Base-by-base conservation (phyloP, 2,113 vertebrate species). In the Ariopsis seemanni region DNA sequence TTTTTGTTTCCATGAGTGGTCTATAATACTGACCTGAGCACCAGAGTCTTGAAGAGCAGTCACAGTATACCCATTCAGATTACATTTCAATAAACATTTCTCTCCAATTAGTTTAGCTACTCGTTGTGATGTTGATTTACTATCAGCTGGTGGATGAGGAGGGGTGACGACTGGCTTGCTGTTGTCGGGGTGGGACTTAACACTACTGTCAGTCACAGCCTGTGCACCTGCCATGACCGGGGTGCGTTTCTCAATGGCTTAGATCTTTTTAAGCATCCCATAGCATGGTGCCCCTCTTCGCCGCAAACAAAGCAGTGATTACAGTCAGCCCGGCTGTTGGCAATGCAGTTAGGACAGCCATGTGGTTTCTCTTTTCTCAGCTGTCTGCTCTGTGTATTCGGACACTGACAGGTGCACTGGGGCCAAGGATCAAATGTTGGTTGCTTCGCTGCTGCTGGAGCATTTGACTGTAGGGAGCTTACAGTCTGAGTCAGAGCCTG, bases 261-360 rank as follows among this genome's bases (percentile, higher is more conserved):
- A 48, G 50, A 12, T 18, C 52, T 57, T 17, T 57, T 72, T 34
- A 84, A 58, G 55, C 67, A 84, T 5, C 83, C 67, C 20, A 84
- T 67, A 5, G 83, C 50, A 22, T 18, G 17, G 67, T 84, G 83
- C 1, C 67, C 67, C 1, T 42, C 65, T 20, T 72, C n/a, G 2
- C 65, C 65, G 50, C 65, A 72, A 55, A 6, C 14, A 11, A 84
- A 84, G 25, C 65, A 84, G 53, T 84, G 83, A 71, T n/a, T 71
- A 27, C 83, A 84, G 7, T 55, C 27, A 71, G 83, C 14, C 5
- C 48, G 25, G 0, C 53, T 71, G 11, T 18, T 48, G 48, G 65
- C 4, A 15, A 69, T 22, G n/a, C 60, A 65, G 62, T 50, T 82
- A 25, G 81, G 27, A 65, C 58, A 67, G 18, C 20, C 20, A 67